Evolutionary conservation across 2,888 invertebrate genomes (phyloP), one percentile per base, ranked within the genome.

Genomic region (Poecilus cupreus): DNA sequence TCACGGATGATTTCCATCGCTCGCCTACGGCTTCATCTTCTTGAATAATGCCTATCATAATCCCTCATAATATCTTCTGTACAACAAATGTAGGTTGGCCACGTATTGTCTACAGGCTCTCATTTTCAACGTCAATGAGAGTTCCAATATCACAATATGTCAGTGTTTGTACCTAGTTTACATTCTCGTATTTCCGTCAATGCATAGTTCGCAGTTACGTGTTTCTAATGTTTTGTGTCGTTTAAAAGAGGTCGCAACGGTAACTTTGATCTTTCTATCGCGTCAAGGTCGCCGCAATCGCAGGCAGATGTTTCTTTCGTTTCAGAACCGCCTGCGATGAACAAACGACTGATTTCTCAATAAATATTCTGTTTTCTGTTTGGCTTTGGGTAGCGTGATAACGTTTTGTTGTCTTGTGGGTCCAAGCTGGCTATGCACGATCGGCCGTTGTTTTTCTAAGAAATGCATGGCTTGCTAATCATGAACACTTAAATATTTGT

Each of bases 261-360:
- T 51, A 51, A 51, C 51, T 51, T 51, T 51, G 51, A 51, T 51
- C 51, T 51, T 43, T 51, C 16, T 51, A 51, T 46, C n/a, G 32
- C 32, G 51, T 51, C 51, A 51, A 51, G 51, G 51, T 18, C 51
- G 51, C 1, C 4, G 18, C 5, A 32, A 8, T 51, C 1, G 18
- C 51, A 51, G 51, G 51, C 51, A 51, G 51, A 51, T 51, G 51
- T 51, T 18, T 43, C 43, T n/a, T 1, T 51, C 18, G 0, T n/a
- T 1, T 51, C 18, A 1, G 18, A 51, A 4, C 20, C 51, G 51
- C 18, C 18, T 2, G 18, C 10, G 10, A 51, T 51, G 18, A 51
- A 51, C 51, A 51, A 51, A 13, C 18, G 18, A 8, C 51, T 8
- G 13, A 18, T 43, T 51, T 18, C 20, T 18, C 51, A 18, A 51